Conservation (phyloP, 2,888 invertebrate genomes). For the Orchesellides sinensis region DNA sequence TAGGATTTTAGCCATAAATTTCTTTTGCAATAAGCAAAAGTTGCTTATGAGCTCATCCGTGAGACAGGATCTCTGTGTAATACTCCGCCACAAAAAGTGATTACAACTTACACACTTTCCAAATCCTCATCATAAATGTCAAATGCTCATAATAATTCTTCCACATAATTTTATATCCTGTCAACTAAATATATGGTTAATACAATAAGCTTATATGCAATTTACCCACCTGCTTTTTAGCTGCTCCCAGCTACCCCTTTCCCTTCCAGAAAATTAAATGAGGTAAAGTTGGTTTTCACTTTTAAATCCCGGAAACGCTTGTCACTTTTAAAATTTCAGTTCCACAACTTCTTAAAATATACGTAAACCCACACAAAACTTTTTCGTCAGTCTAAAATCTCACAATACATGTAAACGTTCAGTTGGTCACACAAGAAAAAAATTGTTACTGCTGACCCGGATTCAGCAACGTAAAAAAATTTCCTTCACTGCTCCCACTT, state of each 20-base stretch:
- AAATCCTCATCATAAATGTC: slow-evolving; percentile 21
- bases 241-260: slow-evolving; percentile 44
- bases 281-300: slow-evolving; percentile 8
- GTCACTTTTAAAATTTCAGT: slow-evolving; percentile 41
- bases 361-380: slow-evolving; percentile 29
- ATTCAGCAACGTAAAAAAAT: slow-evolving; percentile 42
- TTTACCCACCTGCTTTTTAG: slow-evolving; percentile 35
- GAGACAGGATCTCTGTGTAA: neutral
- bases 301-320: neutral
- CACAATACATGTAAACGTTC: neutral
- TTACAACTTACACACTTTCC: slow-evolving; percentile 39
- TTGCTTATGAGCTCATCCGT: neutral
- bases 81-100: neutral
- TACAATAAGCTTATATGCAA: neutral
- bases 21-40: neutral
- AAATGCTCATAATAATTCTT: neutral
- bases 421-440: slow-evolving; percentile 51
- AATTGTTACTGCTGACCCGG: slow-evolving; percentile 51
- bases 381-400: neutral
- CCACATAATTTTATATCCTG: slow-evolving; percentile 7
- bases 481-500: slow-evolving; percentile 53
- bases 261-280: slow-evolving; percentile 27
- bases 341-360: neutral
- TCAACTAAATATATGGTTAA: neutral
- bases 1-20: slow-evolving; percentile 22